Base-by-base conservation (phyloP, 2,797 vertebrate species). In the Catostomus latipinnis region DNA sequence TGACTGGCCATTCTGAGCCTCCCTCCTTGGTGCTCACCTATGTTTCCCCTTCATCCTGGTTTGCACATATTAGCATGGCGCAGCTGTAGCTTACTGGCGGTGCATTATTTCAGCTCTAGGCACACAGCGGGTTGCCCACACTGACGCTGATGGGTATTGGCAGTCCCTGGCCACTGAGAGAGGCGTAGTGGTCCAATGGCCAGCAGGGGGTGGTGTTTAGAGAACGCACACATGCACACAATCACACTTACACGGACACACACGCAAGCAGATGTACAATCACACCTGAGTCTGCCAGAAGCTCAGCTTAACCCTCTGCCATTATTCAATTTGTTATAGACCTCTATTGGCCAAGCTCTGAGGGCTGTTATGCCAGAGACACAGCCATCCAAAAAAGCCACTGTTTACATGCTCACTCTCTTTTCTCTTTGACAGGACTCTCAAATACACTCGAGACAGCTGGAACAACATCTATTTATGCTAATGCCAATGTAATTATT, bases 141-240 rank as follows among this genome's bases (percentile, higher is more conserved):
- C 69, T 85, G 85, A 86, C 13, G 50, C 67, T 86, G 78, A 84
- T 84, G 83, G 49, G 8, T 80, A 83, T 70, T 84, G 82, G 83
- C 85, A 85, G 82, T 69, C 43, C 45, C n/a, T 22, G 56, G 69
- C 61, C 65, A 69, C 53, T 8, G 18, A 67, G 49, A 63, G 62
- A 76, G 74, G 46, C 18, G 65, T 14, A 48, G 10, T 8, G 11
- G 53, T 53, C 43, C 68, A 71, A 22, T 56, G 7, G 34, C 78
- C 83, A 77, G 61, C 78, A 84, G 81, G 75, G 78, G 78, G 83
- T 58, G 75, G 69, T 76, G 75, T 76, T 54, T 50, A 72, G 71
- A 43, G 18, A 14, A 60, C 45, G 60, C 56, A 56, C 60, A 74
- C 34, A 22, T 22, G 34, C 34, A 34, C 34, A 34, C 34, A 34